A percentile compares a stretch with the other conserved stretches of the same genome.
phyloP scores from a whole-genome alignment of 2,888 invertebrate species.

The Amitus sp. region DNA sequence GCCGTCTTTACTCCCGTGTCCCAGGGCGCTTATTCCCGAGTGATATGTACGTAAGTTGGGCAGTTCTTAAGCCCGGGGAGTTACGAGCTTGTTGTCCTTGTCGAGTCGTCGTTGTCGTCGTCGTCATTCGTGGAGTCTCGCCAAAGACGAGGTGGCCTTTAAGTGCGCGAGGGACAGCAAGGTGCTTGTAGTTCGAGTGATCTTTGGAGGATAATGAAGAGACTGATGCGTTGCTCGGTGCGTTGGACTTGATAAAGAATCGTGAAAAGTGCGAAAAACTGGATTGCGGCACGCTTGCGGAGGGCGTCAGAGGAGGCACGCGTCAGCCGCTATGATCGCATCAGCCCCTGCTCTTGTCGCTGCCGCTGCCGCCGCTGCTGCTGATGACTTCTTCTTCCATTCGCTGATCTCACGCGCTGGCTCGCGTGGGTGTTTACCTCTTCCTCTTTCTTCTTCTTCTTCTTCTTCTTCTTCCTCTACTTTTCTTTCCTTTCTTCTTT shows the following conservation, averaged over 20 bases:
- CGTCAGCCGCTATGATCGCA: slow-evolving; percentile 10
- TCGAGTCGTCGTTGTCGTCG: neutral
- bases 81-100: slow-evolving; percentile 1
- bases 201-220: slow-evolving; percentile 7
- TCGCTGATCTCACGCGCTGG: slow-evolving; percentile 8
- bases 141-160: neutral
- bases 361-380: too few relatives aligned
- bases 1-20: neutral
- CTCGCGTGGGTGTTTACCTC: slow-evolving; percentile 4
- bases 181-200: slow-evolving; percentile 1
- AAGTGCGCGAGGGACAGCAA: neutral
- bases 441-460: neutral
- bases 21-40: slow-evolving; percentile 18
- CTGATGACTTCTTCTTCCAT: neutral
- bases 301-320: slow-evolving; percentile 20
- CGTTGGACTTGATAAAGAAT: neutral
- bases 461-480: neutral
- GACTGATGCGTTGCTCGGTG: neutral
- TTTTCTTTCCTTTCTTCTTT: neutral
- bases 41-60: slow-evolving; percentile 21
- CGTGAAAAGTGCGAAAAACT: slow-evolving; percentile 1
- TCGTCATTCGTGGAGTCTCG: neutral
- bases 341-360: neutral
- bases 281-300: slow-evolving; percentile 14
- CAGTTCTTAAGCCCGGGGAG: slow-evolving; percentile 10